These are phyloP conservation scores for Acanthopagrus latus DNA, from an alignment of 2,797 vertebrate species.

Conservation along the genomic window DNA sequence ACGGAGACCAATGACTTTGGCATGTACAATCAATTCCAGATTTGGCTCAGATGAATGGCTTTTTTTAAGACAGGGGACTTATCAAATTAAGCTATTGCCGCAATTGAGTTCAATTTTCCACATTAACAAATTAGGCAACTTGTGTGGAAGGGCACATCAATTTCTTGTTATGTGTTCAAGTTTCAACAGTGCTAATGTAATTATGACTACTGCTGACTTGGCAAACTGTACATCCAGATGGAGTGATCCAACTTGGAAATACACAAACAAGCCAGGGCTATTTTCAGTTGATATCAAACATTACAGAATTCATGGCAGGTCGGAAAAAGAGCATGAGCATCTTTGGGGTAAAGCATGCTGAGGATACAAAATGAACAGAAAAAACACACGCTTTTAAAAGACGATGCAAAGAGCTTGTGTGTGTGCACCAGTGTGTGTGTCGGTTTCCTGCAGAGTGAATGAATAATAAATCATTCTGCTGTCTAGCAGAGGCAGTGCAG, in stretches of 20 bases:
- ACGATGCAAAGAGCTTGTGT: background rate
- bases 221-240: constrained; percentile 26
- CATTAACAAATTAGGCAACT: constrained; percentile 61
- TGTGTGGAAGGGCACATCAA: constrained; percentile 24
- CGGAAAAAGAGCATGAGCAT: constrained; percentile 35
- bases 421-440: constrained; percentile 21
- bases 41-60: constrained; percentile 46
- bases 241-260: constrained; percentile 19
- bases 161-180: constrained; percentile 48
- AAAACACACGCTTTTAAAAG: constrained; percentile 29
- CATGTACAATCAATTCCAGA: constrained; percentile 50
- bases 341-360: constrained; percentile 1
- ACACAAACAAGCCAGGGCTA: constrained; percentile 25
- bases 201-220: constrained; percentile 62
- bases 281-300: constrained; percentile 35
- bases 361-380: constrained; percentile 3
- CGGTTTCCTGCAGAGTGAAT: constrained; percentile 68
- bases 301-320: constrained; percentile 22
- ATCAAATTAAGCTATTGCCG: constrained; percentile 64
- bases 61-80: constrained; percentile 52
- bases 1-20: constrained; percentile 34
- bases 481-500: constrained; percentile 55
- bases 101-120: constrained; percentile 63
- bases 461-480: constrained; percentile 69
- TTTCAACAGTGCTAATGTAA: constrained; percentile 60